These are phyloP conservation scores for Danio choprae DNA, from an alignment of 2,797 vertebrate genomes.

Conservation along the genomic window DNA sequence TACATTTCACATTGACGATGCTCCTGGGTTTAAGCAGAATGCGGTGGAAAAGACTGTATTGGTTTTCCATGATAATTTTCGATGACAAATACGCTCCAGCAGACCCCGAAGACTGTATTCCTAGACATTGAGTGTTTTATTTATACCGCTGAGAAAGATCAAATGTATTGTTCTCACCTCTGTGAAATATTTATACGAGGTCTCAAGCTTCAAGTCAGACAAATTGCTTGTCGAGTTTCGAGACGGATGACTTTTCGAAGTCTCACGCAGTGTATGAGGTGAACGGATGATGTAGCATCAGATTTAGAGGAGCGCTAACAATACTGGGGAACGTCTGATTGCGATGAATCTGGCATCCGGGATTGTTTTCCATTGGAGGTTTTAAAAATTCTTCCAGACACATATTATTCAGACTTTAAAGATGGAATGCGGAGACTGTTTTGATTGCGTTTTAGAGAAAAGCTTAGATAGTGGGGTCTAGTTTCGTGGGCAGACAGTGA, in stretches of 20 bases:
- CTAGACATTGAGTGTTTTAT: slow-evolving; percentile 38
- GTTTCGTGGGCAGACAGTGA: slow-evolving; percentile 60
- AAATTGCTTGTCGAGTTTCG: slow-evolving; percentile 25
- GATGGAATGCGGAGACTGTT: slow-evolving; percentile 55
- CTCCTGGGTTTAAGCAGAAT: slow-evolving; percentile 49
- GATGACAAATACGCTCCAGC: slow-evolving; percentile 37
- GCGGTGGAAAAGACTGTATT: slow-evolving; percentile 37
- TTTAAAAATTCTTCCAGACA: slow-evolving; percentile 47
- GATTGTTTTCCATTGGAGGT: slow-evolving; percentile 33
- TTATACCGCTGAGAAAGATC: slow-evolving; percentile 28
- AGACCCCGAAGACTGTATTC: slow-evolving; percentile 39
- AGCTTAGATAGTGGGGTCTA: slow-evolving; percentile 50
- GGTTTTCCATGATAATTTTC: slow-evolving; percentile 54
- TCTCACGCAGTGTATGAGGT: background rate
- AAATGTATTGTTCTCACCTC: slow-evolving; percentile 47
- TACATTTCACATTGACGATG: slow-evolving; percentile 39
- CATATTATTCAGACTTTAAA: slow-evolving; percentile 56
- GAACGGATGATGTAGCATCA: background rate
- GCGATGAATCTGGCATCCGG: slow-evolving; percentile 41
- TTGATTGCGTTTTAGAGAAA: slow-evolving; percentile 55
- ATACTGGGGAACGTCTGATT: slow-evolving; percentile 39
- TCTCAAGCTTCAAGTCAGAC: slow-evolving; percentile 31
- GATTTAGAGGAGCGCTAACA: slow-evolving; percentile 21
- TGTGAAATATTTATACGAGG: slow-evolving; percentile 29
- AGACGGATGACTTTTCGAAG: slow-evolving; percentile 29